Base-by-base conservation (phyloP, 2,888 invertebrate genomes). In the Synanthedon formicaeformis region DNA sequence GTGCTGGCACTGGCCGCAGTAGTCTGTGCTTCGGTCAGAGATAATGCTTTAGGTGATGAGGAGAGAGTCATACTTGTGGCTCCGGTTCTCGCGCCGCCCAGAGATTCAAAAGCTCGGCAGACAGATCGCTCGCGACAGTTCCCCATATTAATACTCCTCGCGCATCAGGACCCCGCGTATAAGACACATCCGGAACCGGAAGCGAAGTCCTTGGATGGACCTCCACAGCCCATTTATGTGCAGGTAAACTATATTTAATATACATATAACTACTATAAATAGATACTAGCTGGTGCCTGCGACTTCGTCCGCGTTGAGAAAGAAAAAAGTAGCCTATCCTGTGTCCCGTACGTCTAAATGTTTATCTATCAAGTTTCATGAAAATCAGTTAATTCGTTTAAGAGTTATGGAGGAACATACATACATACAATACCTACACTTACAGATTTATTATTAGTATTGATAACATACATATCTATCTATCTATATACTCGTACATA, bases 31-130 rank as follows among this genome's bases (percentile, higher is more conserved):
- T 73, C 81, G 1, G 63, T 78, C 18, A 70, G 72, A 27, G 84
- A 85, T 62, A 84, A 86, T 55, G 60, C 69, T 49, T 60, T 85
- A 45, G 85, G 80, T 34, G 69, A 69, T 1, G 78, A 73, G 3
- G 81, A 83, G 14, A 63, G 80, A 52, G 73, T 81, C 41, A 75
- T 86, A 14, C 68, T 78, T 2, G 83, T 84, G 4, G 78, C 85
- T 4, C 86, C 86, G 0, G 86, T 86, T 6, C 59, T 86, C 2
- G 86, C 86, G 1, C 86, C 86, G 4, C 85, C 85, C 0, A 69
- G 77, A 62, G 82, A 78, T 56, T 76, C 82, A 0, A 72, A 73
- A 58, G 66, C 69, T 2, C 80, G 78, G 49, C 75, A 64, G 50
- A 77, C 74, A 13, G 82, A 80, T 53, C 69, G 85, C 16, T 69